phyloP scores from a whole-genome alignment of 2,113 vertebrate genomes.

The Eleginops maclovinus region DNA sequence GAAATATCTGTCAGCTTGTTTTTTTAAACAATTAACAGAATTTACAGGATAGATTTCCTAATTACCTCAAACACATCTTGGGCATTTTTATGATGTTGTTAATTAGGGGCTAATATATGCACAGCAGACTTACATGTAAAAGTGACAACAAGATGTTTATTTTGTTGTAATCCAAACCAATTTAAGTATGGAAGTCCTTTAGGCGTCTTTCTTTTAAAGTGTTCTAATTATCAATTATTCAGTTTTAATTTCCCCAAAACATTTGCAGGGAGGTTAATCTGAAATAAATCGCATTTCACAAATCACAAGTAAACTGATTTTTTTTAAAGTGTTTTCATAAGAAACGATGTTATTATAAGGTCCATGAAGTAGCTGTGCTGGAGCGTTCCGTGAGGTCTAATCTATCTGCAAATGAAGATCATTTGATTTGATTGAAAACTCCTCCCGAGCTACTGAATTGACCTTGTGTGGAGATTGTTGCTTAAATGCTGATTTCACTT shows the following conservation, averaged over 20 bases:
- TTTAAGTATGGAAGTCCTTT: not conserved
- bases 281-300: no score
- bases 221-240: not conserved
- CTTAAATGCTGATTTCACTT: not conserved
- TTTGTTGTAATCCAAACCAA: not conserved
- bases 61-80: not conserved
- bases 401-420: not conserved
- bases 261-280: not conserved
- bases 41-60: not conserved
- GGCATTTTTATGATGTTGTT: not conserved
- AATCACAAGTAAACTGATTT: no score
- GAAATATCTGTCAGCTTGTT: no score
- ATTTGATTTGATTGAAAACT: not conserved
- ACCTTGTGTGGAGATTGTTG: conserved; percentile 8
- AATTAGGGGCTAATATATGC: not conserved
- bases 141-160: not conserved
- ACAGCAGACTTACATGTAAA: not conserved
- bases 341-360: not conserved
- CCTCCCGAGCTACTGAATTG: conserved; percentile 3
- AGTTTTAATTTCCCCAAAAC: not conserved
- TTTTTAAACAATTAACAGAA: not conserved
- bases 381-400: not conserved
- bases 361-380: not conserved
- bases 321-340: no score
- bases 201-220: not conserved